phyloP scores from a whole-genome alignment of 2,888 invertebrate species.

The Tetranychus piercei region DNA sequence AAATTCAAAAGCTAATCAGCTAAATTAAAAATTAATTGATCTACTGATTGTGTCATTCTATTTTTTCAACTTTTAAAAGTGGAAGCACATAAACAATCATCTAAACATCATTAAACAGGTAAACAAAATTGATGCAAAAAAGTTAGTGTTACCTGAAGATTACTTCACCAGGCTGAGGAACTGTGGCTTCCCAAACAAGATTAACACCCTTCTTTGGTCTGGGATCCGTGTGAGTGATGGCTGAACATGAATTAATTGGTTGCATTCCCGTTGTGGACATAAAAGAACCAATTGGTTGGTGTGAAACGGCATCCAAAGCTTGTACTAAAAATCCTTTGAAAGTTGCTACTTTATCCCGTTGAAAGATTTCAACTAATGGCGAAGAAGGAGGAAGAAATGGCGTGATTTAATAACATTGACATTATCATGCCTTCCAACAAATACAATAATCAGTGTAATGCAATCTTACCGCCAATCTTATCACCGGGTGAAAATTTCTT shows the following conservation, averaged over 20 bases:
- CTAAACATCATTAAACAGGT: too few relatives aligned
- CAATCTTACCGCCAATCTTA: slow-evolving; percentile 14
- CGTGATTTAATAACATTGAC: background rate
- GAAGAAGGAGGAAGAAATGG: background rate
- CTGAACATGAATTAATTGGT: slow-evolving; percentile 24
- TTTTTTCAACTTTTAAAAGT: too few relatives aligned
- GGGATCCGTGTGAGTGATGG: slow-evolving; percentile 24
- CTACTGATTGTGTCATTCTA: too few relatives aligned
- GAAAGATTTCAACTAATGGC: slow-evolving; percentile 22
- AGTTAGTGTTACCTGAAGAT: slow-evolving; percentile 22
- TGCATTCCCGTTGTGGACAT: slow-evolving; percentile 23
- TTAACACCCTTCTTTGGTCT: slow-evolving; percentile 22
- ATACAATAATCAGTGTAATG: background rate
- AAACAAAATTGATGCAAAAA: too few relatives aligned
- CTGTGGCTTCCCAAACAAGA: slow-evolving; percentile 25
- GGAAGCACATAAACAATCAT: too few relatives aligned
- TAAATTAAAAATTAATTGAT: too few relatives aligned
- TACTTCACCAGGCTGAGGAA: slow-evolving; percentile 23
- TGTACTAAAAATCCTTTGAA: slow-evolving; percentile 26
- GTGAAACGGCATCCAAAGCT: slow-evolving; percentile 24
- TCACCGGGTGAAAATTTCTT: slow-evolving; percentile 14
- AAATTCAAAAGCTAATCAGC: too few relatives aligned
- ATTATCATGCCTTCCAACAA: background rate
- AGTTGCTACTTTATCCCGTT: slow-evolving; percentile 15
- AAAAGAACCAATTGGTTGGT: slow-evolving; percentile 23